A percentile compares a stretch with the other conserved stretches of the same genome.
phyloP scores from a whole-genome alignment of 2,797 vertebrate genomes.

The Hozukius guyotensis region DNA sequence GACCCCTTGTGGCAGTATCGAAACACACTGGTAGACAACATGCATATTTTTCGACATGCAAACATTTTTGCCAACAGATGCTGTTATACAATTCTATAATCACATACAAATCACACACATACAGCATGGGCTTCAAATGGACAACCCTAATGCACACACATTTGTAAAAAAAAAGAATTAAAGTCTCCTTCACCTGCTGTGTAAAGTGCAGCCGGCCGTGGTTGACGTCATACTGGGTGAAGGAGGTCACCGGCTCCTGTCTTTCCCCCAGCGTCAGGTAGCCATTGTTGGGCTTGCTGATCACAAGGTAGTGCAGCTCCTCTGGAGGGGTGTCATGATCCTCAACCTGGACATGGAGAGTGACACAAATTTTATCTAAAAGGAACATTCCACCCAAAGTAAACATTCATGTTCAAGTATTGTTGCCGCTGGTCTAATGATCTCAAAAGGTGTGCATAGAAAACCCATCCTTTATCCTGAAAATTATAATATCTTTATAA shows the following conservation, averaged over 20 bases:
- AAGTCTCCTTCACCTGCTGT: slow-evolving; percentile 77
- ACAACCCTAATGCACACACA: neutral
- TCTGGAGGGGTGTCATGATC: slow-evolving; percentile 88
- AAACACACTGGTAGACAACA: neutral
- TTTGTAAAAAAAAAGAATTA: neutral
- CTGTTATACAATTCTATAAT: neutral
- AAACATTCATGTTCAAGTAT: neutral
- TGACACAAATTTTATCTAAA: neutral
- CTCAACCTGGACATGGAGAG: slow-evolving; percentile 76
- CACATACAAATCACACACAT: neutral
- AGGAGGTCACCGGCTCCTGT: slow-evolving; percentile 82
- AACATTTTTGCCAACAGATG: neutral
- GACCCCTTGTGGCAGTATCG: neutral
- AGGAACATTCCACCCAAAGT: neutral
- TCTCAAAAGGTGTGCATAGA: neutral
- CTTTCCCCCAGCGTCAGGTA: slow-evolving; percentile 85
- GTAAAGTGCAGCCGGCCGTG: slow-evolving; percentile 86
- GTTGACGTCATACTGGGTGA: slow-evolving; percentile 91
- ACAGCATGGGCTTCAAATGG: neutral
- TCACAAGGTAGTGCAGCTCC: slow-evolving; percentile 88
- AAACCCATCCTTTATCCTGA: neutral
- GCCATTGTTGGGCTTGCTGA: slow-evolving; percentile 88
- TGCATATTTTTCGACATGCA: neutral
- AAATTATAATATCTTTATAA: neutral
- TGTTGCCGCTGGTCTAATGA: neutral